Evolutionary conservation across 2,888 invertebrate genomes (phyloP), one percentile per base, ranked within the genome.

Genomic region (Tupiocoris notatus): DNA sequence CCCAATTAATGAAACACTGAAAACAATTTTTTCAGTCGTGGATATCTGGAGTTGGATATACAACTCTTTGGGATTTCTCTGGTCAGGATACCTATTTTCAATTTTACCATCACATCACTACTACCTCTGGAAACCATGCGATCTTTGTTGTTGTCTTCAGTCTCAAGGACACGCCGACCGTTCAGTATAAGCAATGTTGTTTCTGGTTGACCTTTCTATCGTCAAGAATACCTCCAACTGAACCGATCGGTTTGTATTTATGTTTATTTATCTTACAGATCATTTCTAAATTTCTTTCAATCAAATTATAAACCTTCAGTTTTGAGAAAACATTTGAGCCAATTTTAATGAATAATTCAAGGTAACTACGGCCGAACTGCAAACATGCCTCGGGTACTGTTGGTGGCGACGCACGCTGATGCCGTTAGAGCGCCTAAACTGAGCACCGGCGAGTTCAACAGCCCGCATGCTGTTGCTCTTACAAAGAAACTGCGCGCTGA

Each of bases 191-290:
- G 79, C 89, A 89, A 83, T 88, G 90, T 25, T 86, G 87, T 81
- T 92, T 91, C 84, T 92, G 92, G 92, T 84, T 92, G 77, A 88
- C 90, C 81, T 92, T 92, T 83, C 85, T 92, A 76, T 87, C 90
- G 82, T 88, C 90, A 57, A 85, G 91, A 75, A 86, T 89, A 77
- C 85, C 86, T 20, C 88, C 88, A 39, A 85, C 86, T 61, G 87
- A 88, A 81, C 88, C 88, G 76, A 85, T 88, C 78, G 87, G 89
- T 88, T 83, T 83, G 39, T 39, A 39, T 39, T 39, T 12, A 39
- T 39, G 39, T 3, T 39, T 12, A 7, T 3, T 39, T 39, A 3
- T 39, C 6, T 63, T 18, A 21, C 0, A 64, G 23, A 62, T 21
- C 23, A 9, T 17, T 17, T 16, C 9, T 17, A 61, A 61, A 17